These are phyloP conservation scores for Aleiodes leptofemur DNA, from an alignment of 2,888 invertebrate genomes.

Conservation along the genomic window DNA sequence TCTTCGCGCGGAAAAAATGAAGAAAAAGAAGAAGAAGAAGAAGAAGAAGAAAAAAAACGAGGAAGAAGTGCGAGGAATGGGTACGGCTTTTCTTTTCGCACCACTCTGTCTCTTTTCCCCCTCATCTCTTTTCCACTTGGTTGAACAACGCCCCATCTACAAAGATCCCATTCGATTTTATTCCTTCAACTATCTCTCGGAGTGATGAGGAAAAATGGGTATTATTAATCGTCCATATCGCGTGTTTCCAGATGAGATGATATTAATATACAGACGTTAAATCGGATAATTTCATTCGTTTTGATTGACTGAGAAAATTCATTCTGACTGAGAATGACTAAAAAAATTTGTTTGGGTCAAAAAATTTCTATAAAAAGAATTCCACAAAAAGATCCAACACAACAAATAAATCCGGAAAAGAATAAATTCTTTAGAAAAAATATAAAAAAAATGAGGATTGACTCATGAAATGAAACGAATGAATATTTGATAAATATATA, in stretches of 20 bases:
- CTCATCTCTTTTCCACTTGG: slow-evolving; percentile 51
- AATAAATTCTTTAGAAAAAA: no score
- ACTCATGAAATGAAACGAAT: no score
- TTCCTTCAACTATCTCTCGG: slow-evolving; percentile 46
- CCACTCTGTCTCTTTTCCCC: slow-evolving; percentile 16
- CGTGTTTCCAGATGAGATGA: slow-evolving; percentile 47
- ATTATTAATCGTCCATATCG: slow-evolving; percentile 58
- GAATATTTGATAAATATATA: no score
- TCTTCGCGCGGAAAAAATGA: slow-evolving; percentile 42
- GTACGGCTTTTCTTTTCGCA: slow-evolving; percentile 34
- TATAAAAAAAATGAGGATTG: no score
- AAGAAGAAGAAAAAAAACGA: no score
- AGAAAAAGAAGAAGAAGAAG: neutral
- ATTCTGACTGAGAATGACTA: neutral
- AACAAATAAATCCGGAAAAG: no score
- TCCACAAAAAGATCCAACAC: no score
- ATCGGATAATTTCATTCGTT: neutral
- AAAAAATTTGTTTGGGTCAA: no score
- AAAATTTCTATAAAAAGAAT: no score
- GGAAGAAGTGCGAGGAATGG: slow-evolving; percentile 33
- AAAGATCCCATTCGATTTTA: slow-evolving; percentile 43
- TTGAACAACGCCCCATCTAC: slow-evolving; percentile 52
- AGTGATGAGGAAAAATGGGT: slow-evolving; percentile 49
- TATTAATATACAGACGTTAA: slow-evolving; percentile 24
- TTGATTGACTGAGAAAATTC: slow-evolving; percentile 2